phyloP scores from a whole-genome alignment of 2,797 vertebrate species.

The Pteronotus mesoamericanus region DNA sequence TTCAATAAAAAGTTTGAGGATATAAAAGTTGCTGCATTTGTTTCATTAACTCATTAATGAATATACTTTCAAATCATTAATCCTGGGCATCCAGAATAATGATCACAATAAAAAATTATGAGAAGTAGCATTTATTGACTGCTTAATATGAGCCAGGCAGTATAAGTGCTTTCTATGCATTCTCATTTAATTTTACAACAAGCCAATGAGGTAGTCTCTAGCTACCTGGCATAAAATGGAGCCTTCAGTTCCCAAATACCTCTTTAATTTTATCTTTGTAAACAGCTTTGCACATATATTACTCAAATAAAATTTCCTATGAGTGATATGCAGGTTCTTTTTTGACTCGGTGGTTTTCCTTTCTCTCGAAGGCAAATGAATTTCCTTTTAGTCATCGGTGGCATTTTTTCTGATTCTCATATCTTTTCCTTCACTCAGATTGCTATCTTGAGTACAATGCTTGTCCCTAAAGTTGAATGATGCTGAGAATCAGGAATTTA shows the following conservation, averaged over 20 bases:
- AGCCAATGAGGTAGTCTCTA: neutral
- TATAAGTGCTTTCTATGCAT: neutral
- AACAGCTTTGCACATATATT: slow-evolving; percentile 31
- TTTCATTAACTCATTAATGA: slow-evolving; percentile 53
- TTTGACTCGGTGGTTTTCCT: slow-evolving; percentile 21
- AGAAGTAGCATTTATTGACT: slow-evolving; percentile 24
- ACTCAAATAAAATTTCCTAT: slow-evolving; percentile 46
- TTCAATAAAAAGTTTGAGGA: neutral
- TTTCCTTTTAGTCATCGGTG: slow-evolving; percentile 17
- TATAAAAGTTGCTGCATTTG: slow-evolving; percentile 39
- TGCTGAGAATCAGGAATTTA: slow-evolving; percentile 42
- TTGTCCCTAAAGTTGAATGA: neutral
- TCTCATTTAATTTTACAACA: slow-evolving; percentile 55
- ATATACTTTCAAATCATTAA: neutral
- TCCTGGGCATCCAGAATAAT: neutral
- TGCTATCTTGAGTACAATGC: slow-evolving; percentile 39
- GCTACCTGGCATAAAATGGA: slow-evolving; percentile 2
- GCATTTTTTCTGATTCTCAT: slow-evolving; percentile 50
- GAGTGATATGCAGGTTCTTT: neutral
- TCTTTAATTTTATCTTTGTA: slow-evolving; percentile 47
- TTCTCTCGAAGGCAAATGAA: slow-evolving; percentile 20
- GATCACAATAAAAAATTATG: slow-evolving; percentile 5
- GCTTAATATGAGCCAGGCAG: neutral
- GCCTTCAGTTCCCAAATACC: neutral
- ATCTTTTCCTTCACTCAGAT: slow-evolving; percentile 48